Base-by-base conservation (phyloP, 1,140 invertebrate species). In the Pseudoatta argentina region DNA sequence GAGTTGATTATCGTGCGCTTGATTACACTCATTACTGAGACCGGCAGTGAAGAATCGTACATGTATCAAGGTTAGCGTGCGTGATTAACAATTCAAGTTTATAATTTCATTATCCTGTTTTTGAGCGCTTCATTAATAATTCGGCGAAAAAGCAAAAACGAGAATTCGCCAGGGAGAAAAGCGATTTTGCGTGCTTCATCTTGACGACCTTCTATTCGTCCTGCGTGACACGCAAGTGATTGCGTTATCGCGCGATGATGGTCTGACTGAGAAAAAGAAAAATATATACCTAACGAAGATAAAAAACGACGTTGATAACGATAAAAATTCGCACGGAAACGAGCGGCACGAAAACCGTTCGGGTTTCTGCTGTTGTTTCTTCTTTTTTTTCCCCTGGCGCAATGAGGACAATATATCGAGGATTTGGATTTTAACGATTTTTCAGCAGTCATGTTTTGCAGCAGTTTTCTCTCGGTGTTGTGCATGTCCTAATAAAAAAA, bases 81-180 rank as follows among this genome's bases (percentile, higher is more conserved):
- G 44, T 55, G 63, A 79, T 79, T 67, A 67, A 79, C 48, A 79
- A 79, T 67, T 57, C 51, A 21, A 79, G 44, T 67, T 79, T 21
- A 14, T 16, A 30, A 39, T 14, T 51, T 79, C 10, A 27, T 79
- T 79, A 66, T 16, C 55, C n/a, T 57, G 39, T 27, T 73, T 14
- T 21, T 16, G 24, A n/a, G 10, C 3, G 16, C 73, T 59, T 44
- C n/a, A 34, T 78, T 48, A 48, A 48, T 14, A 30, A 64, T 77
- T 44, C 21, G 57, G 6, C 21, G 59, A 18, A 67, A 53, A 39
- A 21, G 44, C 34, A 21, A 21, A 51, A 48, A 30, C 24, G 39
- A 78, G 8, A 66, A 79, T 64, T 64, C 12, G 24, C 10, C 24
- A 48, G 6, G n/a, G 14, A 14, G 59, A 16, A 7, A 8, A 39